These are phyloP conservation scores for Chiloscyllium punctatum DNA, from an alignment of 2,797 vertebrate genomes.

Conservation along the genomic window DNA sequence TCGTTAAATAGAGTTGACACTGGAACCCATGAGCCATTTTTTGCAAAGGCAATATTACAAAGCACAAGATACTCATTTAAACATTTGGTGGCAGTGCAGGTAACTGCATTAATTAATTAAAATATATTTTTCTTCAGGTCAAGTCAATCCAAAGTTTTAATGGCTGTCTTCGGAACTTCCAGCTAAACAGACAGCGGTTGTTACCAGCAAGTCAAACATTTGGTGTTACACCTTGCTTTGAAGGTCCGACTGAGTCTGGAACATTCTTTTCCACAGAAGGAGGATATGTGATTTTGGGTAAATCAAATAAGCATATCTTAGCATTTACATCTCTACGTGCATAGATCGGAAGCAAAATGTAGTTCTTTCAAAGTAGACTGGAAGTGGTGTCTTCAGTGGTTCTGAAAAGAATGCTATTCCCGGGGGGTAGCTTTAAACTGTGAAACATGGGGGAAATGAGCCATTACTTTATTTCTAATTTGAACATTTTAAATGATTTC, in stretches of 20 bases:
- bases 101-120: background rate
- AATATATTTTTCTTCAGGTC: slow-evolving; percentile 57
- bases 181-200: slow-evolving; percentile 70
- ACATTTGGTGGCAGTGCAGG: background rate
- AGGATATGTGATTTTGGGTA: slow-evolving; percentile 84
- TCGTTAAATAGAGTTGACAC: too few species aligned
- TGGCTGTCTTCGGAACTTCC: slow-evolving; percentile 78
- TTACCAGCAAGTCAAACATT: slow-evolving; percentile 67
- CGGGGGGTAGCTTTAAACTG: background rate
- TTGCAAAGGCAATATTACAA: background rate
- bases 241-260: slow-evolving; percentile 76
- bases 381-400: background rate
- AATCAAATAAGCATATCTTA: slow-evolving; percentile 30
- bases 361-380: background rate
- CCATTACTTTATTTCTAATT: background rate
- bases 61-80: background rate
- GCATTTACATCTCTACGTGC: background rate
- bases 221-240: slow-evolving; percentile 85
- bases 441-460: background rate
- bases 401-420: background rate
- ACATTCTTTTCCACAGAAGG: slow-evolving; percentile 85
- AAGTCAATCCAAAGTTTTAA: slow-evolving; percentile 79
- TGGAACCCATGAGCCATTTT: background rate
- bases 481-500: background rate
- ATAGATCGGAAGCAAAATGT: background rate